Evolutionary conservation across 2,888 invertebrate genomes (phyloP).

Genomic region (Stegophylla sp.): DNA sequence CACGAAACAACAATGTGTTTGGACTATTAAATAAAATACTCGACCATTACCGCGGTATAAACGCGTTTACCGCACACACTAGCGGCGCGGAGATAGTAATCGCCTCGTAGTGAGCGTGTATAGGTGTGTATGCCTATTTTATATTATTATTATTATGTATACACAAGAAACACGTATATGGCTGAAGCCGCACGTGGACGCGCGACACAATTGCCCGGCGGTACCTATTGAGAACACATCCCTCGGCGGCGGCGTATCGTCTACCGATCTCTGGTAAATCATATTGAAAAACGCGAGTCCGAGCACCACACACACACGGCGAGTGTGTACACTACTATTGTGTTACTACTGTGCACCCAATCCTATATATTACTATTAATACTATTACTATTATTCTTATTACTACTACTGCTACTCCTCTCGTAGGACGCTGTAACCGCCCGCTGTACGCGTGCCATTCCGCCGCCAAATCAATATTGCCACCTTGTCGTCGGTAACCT

Average conservation of each 20-base stretch:
- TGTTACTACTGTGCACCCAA: not conserved
- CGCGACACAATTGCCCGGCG: conserved; percentile 49
- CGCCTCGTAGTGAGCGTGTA: not conserved
- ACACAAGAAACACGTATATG: no score
- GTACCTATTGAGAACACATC: conserved; percentile 40
- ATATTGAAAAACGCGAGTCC: not conserved
- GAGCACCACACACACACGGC: not conserved
- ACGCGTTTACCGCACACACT: conserved; percentile 6
- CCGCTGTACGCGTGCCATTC: no score
- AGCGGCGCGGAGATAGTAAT: conserved; percentile 1
- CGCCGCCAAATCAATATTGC: conserved; percentile 44
- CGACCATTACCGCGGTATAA: conserved; percentile 31
- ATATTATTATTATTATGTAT: no score
- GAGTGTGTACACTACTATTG: not conserved
- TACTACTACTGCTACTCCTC: not conserved
- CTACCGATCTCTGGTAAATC: conserved; percentile 32
- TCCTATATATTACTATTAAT: not conserved
- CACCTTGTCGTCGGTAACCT: conserved; percentile 35
- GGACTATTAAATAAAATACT: no score
- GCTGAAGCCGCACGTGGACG: not conserved
- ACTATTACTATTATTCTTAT: no score
- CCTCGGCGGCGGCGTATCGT: conserved; percentile 44
- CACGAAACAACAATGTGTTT: no score
- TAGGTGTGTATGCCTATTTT: no score
- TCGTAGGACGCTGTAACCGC: no score